phyloP scores from a whole-genome alignment of 2,797 vertebrate genomes.

The Sphaeramia orbicularis region DNA sequence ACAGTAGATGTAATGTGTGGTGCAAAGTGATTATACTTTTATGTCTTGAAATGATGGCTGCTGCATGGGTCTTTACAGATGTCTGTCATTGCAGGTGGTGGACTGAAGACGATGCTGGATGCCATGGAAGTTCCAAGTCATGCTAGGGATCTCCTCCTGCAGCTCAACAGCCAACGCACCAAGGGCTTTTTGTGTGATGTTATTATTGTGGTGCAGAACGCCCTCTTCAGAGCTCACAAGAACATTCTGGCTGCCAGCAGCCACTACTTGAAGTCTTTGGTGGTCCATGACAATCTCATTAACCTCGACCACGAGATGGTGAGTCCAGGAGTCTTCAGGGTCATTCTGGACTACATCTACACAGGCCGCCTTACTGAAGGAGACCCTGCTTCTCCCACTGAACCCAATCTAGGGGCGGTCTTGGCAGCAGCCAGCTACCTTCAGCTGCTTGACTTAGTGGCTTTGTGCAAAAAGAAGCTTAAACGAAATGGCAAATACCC shows the following conservation, averaged over 20 bases:
- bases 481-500: slow-evolving; percentile 95
- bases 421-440: slow-evolving; percentile 98
- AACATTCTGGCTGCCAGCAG: slow-evolving; percentile 99
- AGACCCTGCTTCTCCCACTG: slow-evolving; percentile 88
- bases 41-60: slow-evolving; percentile 25
- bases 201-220: slow-evolving; percentile 99
- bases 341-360: slow-evolving; percentile 99
- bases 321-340: slow-evolving; percentile 97
- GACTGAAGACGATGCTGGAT: slow-evolving; percentile 97
- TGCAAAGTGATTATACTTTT: slow-evolving; percentile 5
- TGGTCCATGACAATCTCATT: slow-evolving; percentile 99
- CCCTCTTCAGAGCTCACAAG: slow-evolving; percentile 99
- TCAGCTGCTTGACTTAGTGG: slow-evolving; percentile 97
- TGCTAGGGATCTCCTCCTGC: slow-evolving; percentile 98
- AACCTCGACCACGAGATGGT: slow-evolving; percentile 99
- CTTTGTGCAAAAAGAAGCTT: slow-evolving; percentile 97
- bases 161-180: slow-evolving; percentile 98
- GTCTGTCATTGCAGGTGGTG: slow-evolving; percentile 89
- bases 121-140: slow-evolving; percentile 98
- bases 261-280: slow-evolving; percentile 99
- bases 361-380: slow-evolving; percentile 94
- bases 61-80: slow-evolving; percentile 73
- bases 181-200: slow-evolving; percentile 99
- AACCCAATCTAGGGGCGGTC: slow-evolving; percentile 94
- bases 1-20: not conserved